These are phyloP conservation scores for Enteromius anoplus DNA, from an alignment of 2,797 vertebrate genomes.

Conservation along the genomic window DNA sequence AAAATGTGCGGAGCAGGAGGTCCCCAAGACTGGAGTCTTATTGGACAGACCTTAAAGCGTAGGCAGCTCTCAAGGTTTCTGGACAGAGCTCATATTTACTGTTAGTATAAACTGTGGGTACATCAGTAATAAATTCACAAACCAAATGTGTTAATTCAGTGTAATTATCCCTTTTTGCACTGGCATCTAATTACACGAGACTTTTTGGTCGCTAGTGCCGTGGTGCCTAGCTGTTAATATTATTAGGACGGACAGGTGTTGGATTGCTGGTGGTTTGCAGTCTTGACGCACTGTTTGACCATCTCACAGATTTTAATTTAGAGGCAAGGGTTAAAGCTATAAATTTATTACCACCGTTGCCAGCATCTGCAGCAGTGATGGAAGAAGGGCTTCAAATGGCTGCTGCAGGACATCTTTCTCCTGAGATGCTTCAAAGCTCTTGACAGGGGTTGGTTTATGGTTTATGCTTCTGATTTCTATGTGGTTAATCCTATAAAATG, in stretches of 20 bases:
- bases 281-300: slow-evolving; percentile 10
- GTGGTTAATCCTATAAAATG: slow-evolving; percentile 14
- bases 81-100: background rate
- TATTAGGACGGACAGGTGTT: slow-evolving; percentile 33
- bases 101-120: slow-evolving; percentile 10
- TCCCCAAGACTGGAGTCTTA: background rate
- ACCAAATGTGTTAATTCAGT: slow-evolving; percentile 13
- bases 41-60: background rate
- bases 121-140: slow-evolving; percentile 22
- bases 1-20: too few species aligned
- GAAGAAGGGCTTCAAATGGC: slow-evolving; percentile 33
- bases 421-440: slow-evolving; percentile 22
- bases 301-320: background rate
- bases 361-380: slow-evolving; percentile 26
- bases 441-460: slow-evolving; percentile 17
- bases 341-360: slow-evolving; percentile 32
- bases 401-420: slow-evolving; percentile 21
- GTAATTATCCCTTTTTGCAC: background rate
- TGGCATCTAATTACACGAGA: background rate
- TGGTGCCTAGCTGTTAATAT: slow-evolving; percentile 8
- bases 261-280: background rate
- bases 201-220: slow-evolving; percentile 10
- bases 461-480: slow-evolving; percentile 18
- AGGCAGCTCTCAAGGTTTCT: background rate
- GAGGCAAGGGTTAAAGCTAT: slow-evolving; percentile 37